phyloP scores from a whole-genome alignment of 2,113 vertebrate genomes.

The human region GRCh38 chr7:18367501-18368000 shows the following conservation, averaged over 20 bases:
- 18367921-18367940: not conserved
- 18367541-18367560: constrained; percentile 20
- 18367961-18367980: not conserved
- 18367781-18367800: not conserved
- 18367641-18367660: not conserved
- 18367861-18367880: not conserved
- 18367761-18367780: not conserved
- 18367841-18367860: not conserved
- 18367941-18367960: not conserved
- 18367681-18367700: not conserved
- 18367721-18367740: not conserved
- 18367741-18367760: not conserved
- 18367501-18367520: not conserved
- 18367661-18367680: not conserved
- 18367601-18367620: not conserved
- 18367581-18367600: not conserved
- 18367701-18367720: constrained; percentile 31
- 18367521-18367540: not conserved
- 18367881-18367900: not conserved
- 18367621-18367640: not conserved
- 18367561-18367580: not conserved
- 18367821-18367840: not conserved
- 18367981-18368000: not conserved
- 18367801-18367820: not conserved
- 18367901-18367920: not conserved